These are phyloP conservation scores for Helogale parvula DNA, from an alignment of 2,113 vertebrate genomes.

Conservation along the genomic window DNA sequence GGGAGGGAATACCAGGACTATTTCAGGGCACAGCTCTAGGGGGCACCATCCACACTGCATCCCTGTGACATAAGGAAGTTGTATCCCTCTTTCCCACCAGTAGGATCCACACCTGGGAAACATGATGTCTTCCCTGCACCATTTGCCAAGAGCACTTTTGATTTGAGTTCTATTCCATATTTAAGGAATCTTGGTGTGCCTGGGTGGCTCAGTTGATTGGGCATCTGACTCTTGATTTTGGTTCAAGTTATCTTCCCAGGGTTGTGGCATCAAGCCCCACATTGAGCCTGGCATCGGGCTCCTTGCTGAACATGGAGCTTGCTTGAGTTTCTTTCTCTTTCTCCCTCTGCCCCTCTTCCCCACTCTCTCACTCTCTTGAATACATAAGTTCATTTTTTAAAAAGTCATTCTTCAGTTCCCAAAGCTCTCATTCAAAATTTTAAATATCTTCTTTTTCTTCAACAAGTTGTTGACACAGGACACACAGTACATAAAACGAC, in stretches of 20 bases:
- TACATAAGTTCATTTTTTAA: too few species aligned
- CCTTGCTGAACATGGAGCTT: too few species aligned
- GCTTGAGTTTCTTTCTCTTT: too few species aligned
- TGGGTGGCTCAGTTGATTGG: too few species aligned
- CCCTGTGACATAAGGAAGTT: background rate
- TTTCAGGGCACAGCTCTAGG: conserved; percentile 42
- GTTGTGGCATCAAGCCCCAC: too few species aligned
- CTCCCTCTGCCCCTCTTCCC: too few species aligned
- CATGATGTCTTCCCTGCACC: background rate
- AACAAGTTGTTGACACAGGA: conserved; percentile 54
- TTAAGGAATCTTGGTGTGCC: background rate
- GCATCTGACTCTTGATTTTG: too few species aligned
- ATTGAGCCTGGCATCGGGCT: too few species aligned
- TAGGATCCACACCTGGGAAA: background rate
- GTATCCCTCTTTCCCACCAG: background rate
- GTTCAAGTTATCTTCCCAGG: too few species aligned
- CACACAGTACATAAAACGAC: conserved; percentile 45
- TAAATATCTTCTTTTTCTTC: conserved; percentile 54
- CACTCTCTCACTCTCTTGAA: too few species aligned
- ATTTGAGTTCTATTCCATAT: background rate
- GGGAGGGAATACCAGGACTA: background rate
- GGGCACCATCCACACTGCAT: background rate
- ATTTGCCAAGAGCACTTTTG: background rate
- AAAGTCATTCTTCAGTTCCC: background rate
- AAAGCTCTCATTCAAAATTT: background rate